Evolutionary conservation across 2,888 invertebrate species (phyloP).

Genomic region (Plusia festucae): DNA sequence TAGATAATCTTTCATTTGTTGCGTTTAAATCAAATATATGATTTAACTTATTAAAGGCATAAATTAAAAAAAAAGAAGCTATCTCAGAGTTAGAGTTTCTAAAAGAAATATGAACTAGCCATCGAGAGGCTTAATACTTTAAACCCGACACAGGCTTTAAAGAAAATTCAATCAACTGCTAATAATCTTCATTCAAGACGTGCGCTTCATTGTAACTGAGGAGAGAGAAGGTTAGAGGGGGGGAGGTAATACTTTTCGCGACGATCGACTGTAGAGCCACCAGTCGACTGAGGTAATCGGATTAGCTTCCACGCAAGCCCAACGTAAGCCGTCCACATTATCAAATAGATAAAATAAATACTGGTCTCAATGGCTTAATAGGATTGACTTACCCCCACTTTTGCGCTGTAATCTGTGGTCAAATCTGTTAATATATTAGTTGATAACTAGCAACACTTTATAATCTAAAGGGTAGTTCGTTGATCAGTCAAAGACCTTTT

Average conservation of each 20-base stretch:
- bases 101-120: not conserved
- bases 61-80: not conserved
- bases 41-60: too few relatives aligned
- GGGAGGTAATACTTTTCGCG: conserved; percentile 12
- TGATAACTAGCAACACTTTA: not conserved
- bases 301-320: conserved; percentile 34
- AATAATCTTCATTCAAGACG: conserved; percentile 36
- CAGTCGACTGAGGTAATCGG: conserved; percentile 31
- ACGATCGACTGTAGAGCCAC: conserved; percentile 32
- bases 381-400: conserved; percentile 1
- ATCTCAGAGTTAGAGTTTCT: not conserved
- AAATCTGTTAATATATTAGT: not conserved
- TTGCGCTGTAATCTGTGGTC: not conserved
- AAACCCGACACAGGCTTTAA: conserved; percentile 13
- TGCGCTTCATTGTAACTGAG: conserved; percentile 24
- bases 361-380: conserved; percentile 12
- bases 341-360: conserved; percentile 23
- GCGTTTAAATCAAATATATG: not conserved
- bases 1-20: not conserved
- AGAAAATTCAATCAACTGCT: conserved; percentile 36
- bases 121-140: not conserved
- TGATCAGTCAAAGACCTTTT: too few relatives aligned
- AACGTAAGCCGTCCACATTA: conserved; percentile 33
- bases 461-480: too few relatives aligned
- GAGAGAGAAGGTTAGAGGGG: conserved; percentile 12